These are phyloP conservation scores for Elgaria multicarinata DNA, from an alignment of 2,113 vertebrate species.

Conservation along the genomic window DNA sequence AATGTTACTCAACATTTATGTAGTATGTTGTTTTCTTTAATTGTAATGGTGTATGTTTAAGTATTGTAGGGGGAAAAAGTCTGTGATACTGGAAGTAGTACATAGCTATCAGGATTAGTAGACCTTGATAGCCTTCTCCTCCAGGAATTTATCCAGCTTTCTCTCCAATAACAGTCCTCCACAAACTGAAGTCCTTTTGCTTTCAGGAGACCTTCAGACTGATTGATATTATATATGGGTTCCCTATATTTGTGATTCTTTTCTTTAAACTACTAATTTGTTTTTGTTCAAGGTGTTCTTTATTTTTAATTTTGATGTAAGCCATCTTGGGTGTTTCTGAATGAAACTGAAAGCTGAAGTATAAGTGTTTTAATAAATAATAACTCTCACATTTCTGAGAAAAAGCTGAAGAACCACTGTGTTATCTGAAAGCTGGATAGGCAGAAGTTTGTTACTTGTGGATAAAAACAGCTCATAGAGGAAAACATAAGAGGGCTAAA, in stretches of 20 bases:
- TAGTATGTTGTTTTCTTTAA: too few species aligned
- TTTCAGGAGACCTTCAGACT: background rate
- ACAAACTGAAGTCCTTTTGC: background rate
- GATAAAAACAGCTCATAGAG: background rate
- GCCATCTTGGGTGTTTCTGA: background rate
- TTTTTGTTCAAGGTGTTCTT: background rate
- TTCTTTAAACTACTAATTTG: background rate
- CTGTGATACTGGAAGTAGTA: too few species aligned
- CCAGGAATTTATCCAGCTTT: background rate
- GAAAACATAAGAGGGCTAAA: background rate
- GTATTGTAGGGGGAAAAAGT: too few species aligned
- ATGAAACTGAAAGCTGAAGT: background rate
- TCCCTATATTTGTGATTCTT: background rate
- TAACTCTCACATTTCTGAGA: background rate
- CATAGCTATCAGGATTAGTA: too few species aligned
- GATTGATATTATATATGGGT: background rate
- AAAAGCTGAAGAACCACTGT: background rate
- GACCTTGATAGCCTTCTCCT: too few species aligned
- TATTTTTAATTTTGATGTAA: background rate
- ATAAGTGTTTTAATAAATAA: background rate
- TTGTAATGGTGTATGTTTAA: too few species aligned
- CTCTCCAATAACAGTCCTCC: background rate
- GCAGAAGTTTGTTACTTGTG: background rate
- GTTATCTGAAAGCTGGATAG: background rate
- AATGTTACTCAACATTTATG: too few species aligned